Evolutionary conservation across 2,113 vertebrate species (phyloP).

Genomic region (Sciurus niger): DNA sequence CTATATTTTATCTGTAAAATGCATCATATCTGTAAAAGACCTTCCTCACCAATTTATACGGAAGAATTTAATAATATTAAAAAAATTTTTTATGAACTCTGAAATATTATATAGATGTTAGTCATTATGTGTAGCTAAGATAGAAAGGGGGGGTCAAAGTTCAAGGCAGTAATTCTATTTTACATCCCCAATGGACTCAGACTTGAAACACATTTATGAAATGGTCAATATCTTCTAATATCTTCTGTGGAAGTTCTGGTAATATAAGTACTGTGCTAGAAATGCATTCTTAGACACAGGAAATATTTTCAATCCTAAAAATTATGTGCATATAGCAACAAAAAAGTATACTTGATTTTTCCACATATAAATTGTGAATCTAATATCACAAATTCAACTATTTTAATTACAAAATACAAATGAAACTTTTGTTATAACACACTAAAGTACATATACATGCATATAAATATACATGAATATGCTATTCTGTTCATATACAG

Average conservation of each 20-base stretch:
- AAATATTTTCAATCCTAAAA: slow-evolving; percentile 48
- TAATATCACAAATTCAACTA: background rate
- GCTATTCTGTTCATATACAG: background rate
- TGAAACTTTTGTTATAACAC: background rate
- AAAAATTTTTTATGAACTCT: background rate
- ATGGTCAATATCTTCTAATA: background rate
- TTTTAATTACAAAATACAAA: slow-evolving; percentile 27
- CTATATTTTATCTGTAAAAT: background rate
- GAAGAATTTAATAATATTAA: background rate
- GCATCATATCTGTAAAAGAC: background rate
- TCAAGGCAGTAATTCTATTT: slow-evolving; percentile 18
- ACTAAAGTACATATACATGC: background rate
- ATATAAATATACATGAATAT: background rate
- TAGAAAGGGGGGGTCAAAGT: background rate
- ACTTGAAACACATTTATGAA: slow-evolving; percentile 63
- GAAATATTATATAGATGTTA: slow-evolving; percentile 10
- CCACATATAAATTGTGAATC: background rate
- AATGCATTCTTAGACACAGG: slow-evolving; percentile 41
- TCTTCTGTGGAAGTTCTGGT: slow-evolving; percentile 35
- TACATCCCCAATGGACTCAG: background rate
- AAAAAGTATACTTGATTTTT: background rate
- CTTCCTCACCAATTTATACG: background rate
- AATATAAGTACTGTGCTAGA: background rate
- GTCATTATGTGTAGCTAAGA: background rate
- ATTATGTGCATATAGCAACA: background rate